Percentiles rank a stretch among this genome's conserved stretches.
phyloP scores from a whole-genome alignment of 2,888 invertebrate genomes.

The Ophioninae sp. region DNA sequence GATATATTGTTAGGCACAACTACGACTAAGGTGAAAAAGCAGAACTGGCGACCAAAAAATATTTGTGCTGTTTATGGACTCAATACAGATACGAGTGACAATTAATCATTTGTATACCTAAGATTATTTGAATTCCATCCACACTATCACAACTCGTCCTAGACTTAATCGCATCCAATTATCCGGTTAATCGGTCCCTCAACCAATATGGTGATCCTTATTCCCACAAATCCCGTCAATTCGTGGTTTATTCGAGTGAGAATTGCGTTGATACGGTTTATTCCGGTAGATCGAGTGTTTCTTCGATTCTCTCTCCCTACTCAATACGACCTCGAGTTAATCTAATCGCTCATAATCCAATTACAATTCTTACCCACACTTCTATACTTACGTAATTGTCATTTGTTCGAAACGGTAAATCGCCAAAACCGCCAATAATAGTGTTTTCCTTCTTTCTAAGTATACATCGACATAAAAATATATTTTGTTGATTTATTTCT shows the following conservation, averaged over 20 bases:
- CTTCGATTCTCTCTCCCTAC: conserved; percentile 50
- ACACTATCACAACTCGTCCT: no score
- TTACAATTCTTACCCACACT: conserved; percentile 59
- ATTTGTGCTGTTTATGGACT: no score
- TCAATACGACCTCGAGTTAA: conserved; percentile 60
- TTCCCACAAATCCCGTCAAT: conserved; percentile 2
- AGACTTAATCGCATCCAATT: background rate
- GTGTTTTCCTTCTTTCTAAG: background rate
- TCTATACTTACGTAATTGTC: background rate
- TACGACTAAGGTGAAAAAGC: no score
- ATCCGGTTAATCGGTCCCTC: background rate
- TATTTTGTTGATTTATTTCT: conserved; percentile 50
- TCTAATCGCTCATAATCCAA: conserved; percentile 67
- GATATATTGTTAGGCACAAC: no score
- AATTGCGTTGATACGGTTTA: conserved; percentile 57
- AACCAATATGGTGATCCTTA: background rate
- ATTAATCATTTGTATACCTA: no score
- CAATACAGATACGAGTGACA: no score
- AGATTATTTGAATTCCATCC: no score
- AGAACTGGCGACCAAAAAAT: no score
- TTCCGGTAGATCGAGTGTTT: conserved; percentile 66
- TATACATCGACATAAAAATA: background rate
- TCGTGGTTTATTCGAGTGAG: background rate
- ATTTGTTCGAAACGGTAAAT: conserved; percentile 9
- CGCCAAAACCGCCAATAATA: conserved; percentile 20